Base-by-base conservation (phyloP, 2,797 vertebrate species). In the Crocodylus rhombifer region DNA sequence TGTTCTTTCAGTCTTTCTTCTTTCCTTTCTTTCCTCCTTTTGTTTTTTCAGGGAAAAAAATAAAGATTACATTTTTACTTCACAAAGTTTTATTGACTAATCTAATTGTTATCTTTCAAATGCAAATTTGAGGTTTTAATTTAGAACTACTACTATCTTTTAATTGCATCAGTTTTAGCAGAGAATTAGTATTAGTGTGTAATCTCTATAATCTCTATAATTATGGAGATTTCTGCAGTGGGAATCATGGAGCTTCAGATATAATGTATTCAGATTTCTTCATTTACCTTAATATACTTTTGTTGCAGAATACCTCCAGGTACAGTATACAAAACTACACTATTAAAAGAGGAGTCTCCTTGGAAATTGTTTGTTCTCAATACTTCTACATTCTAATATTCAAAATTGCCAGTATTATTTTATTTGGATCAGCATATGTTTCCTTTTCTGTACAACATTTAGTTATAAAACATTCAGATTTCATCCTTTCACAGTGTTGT, bases 141-240 rank as follows among this genome's bases (percentile, higher is more conserved):
- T 97, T 97, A 94, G 90, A 97, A 77, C 84, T 87, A 87, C 91
- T 87, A 30, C 84, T 98, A 97, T 97, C 96, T 97, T 98, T 98
- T 97, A 98, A 97, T 97, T 97, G 96, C 94, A 97, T 97, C 97
- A 96, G 92, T 92, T 97, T 97, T 97, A 96, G 91, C 90, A 88
- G 84, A 96, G 95, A 97, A 97, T 95, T 97, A 97, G 92, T 95
- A 96, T 97, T 97, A 97, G 94, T 90, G 87, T 96, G 90, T 94
- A 98, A 97, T 97, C 94, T 97, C 84, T 88, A 80, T 87, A 96
- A 97, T 97, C 97, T 97, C 89, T 85, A 58, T 97, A 97, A 97
- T 97, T 97, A 97, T 95, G 91, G 94, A 97, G 92, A 96, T 97
- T 98, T 96, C 84, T 97, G 93, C 91, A 97, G 81, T 94, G 94